Percentiles rank a stretch among this genome's conserved stretches.
Conservation (phyloP, 2,797 vertebrate genomes). For the Anguilla pacifica region DNA sequence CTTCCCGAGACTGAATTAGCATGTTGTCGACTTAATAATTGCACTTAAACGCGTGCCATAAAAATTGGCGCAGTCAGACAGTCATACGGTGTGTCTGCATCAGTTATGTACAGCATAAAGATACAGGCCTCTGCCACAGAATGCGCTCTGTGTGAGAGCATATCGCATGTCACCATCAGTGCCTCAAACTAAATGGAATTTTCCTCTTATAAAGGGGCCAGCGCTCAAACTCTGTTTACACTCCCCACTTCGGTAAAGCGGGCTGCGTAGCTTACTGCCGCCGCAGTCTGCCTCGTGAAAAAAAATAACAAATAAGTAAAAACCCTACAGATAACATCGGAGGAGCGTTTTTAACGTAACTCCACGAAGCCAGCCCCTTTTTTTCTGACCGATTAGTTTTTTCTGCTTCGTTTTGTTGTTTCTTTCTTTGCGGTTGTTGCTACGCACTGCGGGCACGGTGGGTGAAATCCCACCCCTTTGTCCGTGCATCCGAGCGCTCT, state of each 20-base stretch:
- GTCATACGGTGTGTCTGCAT: slow-evolving; percentile 61
- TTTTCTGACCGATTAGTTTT: slow-evolving; percentile 23
- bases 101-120: slow-evolving; percentile 57
- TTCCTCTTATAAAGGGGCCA: slow-evolving; percentile 40
- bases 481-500: slow-evolving; percentile 42
- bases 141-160: slow-evolving; percentile 41
- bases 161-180: slow-evolving; percentile 63
- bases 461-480: slow-evolving; percentile 57
- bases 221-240: slow-evolving; percentile 42
- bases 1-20: slow-evolving; percentile 24
- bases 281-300: neutral
- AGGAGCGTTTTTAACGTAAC: neutral
- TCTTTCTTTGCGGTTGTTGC: slow-evolving; percentile 5
- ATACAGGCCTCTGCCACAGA: slow-evolving; percentile 7
- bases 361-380: neutral
- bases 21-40: slow-evolving; percentile 58
- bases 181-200: slow-evolving; percentile 47
- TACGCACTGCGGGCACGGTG: slow-evolving; percentile 41
- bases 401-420: neutral
- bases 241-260: slow-evolving; percentile 32
- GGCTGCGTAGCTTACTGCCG: slow-evolving; percentile 5
- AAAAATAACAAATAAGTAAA: neutral
- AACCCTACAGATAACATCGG: neutral
- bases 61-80: slow-evolving; percentile 67
- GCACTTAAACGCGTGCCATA: slow-evolving; percentile 51